Evolutionary conservation across 2,113 vertebrate species (phyloP).

Genomic region (Podilymbus podiceps): DNA sequence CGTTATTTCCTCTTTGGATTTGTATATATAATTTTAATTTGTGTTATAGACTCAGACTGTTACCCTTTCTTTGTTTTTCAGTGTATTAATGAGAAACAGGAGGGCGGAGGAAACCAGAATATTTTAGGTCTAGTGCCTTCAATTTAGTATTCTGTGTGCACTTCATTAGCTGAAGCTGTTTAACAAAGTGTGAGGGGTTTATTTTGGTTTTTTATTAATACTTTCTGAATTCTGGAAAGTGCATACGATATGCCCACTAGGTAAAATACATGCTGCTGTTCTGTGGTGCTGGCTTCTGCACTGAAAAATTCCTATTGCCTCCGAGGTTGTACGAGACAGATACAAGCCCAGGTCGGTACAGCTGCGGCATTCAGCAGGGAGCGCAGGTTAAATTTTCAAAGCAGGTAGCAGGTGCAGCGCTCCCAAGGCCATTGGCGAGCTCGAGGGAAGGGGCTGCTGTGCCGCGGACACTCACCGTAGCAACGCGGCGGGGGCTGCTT

Average conservation of each 20-base stretch:
- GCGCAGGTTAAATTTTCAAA: accelerated
- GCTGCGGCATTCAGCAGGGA: accelerated
- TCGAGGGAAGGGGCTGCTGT: background rate
- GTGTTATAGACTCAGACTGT: background rate
- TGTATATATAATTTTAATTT: constrained; percentile 22
- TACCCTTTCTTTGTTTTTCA: background rate
- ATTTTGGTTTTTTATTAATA: background rate
- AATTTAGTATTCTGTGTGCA: background rate
- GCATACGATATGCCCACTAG: accelerated
- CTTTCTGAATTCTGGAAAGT: background rate
- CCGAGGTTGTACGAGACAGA: accelerated
- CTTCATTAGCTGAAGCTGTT: constrained; percentile 2
- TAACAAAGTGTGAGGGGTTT: background rate
- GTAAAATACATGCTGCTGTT: background rate
- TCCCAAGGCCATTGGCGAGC: background rate
- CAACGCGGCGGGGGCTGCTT: background rate
- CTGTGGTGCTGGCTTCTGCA: background rate
- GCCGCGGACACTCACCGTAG: background rate
- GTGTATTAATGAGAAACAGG: constrained; percentile 23
- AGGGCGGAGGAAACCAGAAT: background rate
- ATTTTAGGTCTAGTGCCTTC: constrained; percentile 20
- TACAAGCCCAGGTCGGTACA: background rate
- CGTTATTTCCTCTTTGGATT: constrained; percentile 34
- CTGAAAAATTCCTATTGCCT: background rate
- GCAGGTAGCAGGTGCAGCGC: background rate